phyloP scores from a whole-genome alignment of 2,113 vertebrate species.

The Morone saxatilis region DNA sequence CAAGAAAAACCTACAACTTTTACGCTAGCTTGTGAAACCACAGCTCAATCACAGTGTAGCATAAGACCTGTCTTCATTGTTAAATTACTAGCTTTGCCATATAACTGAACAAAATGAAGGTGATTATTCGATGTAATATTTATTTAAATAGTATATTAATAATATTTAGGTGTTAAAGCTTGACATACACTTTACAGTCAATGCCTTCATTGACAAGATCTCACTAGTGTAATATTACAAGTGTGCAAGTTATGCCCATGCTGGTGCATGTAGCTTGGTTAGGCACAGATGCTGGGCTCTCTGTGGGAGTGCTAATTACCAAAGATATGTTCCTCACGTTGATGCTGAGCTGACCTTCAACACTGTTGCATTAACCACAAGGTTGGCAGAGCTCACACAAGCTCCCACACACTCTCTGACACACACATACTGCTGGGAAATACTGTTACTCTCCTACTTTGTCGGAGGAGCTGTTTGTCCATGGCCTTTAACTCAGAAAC shows the following conservation, averaged over 20 bases:
- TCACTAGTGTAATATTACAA: neutral
- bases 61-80: no score
- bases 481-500: constrained; percentile 21
- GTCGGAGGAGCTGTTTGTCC: constrained; percentile 24
- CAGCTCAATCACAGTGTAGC: no score
- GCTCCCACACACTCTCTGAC: constrained; percentile 19
- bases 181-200: neutral
- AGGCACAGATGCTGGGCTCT: constrained; percentile 53
- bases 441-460: constrained; percentile 9
- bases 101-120: no score
- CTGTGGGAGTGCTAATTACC: constrained; percentile 71
- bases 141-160: no score
- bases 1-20: no score
- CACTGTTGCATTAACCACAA: constrained; percentile 54
- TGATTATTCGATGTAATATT: no score
- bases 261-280: constrained; percentile 12
- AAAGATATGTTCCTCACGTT: constrained; percentile 48
- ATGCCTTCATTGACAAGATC: neutral
- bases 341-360: constrained; percentile 69
- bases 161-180: neutral
- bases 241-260: constrained; percentile 13
- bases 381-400: constrained; percentile 20
- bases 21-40: no score
- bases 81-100: no score
- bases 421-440: constrained; percentile 34